phyloP scores from a whole-genome alignment of 2,797 vertebrate genomes.

The Anisognathus igniventris region DNA sequence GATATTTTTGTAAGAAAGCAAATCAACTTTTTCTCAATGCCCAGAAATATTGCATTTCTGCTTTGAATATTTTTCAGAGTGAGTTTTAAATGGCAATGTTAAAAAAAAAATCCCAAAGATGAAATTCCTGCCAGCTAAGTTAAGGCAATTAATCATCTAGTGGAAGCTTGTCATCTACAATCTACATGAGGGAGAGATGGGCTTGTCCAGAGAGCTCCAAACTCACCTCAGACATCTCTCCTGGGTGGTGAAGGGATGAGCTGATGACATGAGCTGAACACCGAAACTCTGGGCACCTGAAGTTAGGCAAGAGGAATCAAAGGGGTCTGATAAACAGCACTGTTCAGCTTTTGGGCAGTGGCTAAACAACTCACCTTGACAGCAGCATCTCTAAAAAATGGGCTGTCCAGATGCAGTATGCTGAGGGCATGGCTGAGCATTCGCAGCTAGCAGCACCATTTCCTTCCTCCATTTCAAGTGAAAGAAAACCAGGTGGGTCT shows the following conservation, averaged over 20 bases:
- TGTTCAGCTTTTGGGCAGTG: neutral
- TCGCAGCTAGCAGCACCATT: neutral
- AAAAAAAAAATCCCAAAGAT: neutral
- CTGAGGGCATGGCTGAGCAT: neutral
- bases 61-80: neutral
- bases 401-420: neutral
- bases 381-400: neutral
- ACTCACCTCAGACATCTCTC: neutral
- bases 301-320: neutral
- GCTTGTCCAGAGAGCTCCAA: neutral
- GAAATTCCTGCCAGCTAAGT: neutral
- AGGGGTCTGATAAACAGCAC: neutral
- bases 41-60: neutral
- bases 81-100: neutral
- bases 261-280: rapidly evolving
- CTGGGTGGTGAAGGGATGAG: neutral
- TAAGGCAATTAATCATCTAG: neutral
- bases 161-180: neutral
- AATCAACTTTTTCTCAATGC: neutral
- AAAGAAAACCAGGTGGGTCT: neutral
- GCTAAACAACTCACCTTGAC: neutral
- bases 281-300: neutral
- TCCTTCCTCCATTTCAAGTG: neutral
- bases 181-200: neutral
- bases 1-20: neutral